These are phyloP conservation scores for Poeciliopsis turrubarensis DNA, from an alignment of 2,113 vertebrate species.

Conservation along the genomic window DNA sequence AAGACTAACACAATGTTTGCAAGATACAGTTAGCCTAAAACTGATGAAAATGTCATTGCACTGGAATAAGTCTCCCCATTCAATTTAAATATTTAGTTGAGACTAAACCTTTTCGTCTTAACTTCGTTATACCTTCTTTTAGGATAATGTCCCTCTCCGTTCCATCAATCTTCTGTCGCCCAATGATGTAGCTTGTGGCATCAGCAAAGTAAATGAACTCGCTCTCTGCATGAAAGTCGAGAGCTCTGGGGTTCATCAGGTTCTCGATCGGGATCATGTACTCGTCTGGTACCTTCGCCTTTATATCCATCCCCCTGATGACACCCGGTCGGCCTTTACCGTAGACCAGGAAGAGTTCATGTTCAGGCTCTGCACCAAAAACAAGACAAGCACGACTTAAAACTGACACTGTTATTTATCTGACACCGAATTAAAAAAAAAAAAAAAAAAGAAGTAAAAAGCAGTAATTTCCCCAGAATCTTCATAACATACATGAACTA, in stretches of 20 bases:
- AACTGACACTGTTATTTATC: background rate
- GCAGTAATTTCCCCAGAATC: slow-evolving; percentile 5
- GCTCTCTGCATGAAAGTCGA: slow-evolving; percentile 93
- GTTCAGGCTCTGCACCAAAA: slow-evolving; percentile 87
- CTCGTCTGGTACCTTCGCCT: slow-evolving; percentile 92
- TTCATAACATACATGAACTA: slow-evolving; percentile 19
- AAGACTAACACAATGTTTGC: background rate
- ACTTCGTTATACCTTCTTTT: slow-evolving; percentile 84
- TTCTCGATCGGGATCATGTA: slow-evolving; percentile 99
- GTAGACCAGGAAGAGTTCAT: slow-evolving; percentile 94
- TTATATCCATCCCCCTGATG: slow-evolving; percentile 96
- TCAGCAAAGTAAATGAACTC: slow-evolving; percentile 97
- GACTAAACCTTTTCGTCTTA: background rate
- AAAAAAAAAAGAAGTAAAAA: background rate
- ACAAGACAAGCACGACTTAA: background rate
- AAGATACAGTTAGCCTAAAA: background rate
- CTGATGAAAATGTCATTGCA: background rate
- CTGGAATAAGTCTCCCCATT: background rate
- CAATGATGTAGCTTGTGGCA: slow-evolving; percentile 94
- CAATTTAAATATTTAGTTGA: background rate
- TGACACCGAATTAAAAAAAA: background rate
- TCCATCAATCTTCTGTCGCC: slow-evolving; percentile 96
- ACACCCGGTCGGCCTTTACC: slow-evolving; percentile 96
- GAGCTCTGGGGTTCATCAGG: slow-evolving; percentile 93
- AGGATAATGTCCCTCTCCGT: slow-evolving; percentile 92